These are phyloP conservation scores for Excalfactoria chinensis DNA, from an alignment of 2,113 vertebrate species.

Conservation along the genomic window DNA sequence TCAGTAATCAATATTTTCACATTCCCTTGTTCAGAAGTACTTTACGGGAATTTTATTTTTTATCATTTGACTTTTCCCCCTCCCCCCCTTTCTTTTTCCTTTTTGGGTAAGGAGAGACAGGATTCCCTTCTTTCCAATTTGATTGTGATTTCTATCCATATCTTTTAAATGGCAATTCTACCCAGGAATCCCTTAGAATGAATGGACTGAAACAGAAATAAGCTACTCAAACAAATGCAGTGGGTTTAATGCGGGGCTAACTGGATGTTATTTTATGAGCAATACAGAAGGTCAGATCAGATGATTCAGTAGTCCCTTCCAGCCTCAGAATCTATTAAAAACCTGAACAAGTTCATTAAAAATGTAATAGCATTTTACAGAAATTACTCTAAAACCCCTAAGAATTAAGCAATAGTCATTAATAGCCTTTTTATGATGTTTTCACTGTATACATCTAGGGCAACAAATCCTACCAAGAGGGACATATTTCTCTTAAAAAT, in stretches of 20 bases:
- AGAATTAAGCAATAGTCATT: constrained; percentile 40
- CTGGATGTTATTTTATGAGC: constrained; percentile 24
- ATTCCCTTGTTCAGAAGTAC: neutral
- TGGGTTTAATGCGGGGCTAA: neutral
- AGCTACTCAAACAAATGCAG: constrained; percentile 2
- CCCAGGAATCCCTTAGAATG: neutral
- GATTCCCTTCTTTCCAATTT: neutral
- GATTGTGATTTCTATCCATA: neutral
- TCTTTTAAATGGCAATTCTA: neutral
- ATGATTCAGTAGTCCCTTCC: constrained; percentile 26
- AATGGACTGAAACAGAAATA: neutral
- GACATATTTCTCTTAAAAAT: constrained; percentile 9
- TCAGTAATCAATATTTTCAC: neutral
- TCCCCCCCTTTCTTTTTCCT: neutral
- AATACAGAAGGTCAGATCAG: constrained; percentile 19
- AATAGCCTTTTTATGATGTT: constrained; percentile 28
- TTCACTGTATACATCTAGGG: neutral
- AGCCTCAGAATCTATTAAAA: constrained; percentile 33
- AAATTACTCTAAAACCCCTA: neutral
- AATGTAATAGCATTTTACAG: neutral
- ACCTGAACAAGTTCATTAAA: constrained; percentile 38
- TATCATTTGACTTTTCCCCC: neutral
- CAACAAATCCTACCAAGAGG: neutral
- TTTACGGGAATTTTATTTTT: neutral
- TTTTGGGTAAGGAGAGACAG: neutral